phyloP scores from a whole-genome alignment of 2,888 invertebrate species.

The Alcis repandata region DNA sequence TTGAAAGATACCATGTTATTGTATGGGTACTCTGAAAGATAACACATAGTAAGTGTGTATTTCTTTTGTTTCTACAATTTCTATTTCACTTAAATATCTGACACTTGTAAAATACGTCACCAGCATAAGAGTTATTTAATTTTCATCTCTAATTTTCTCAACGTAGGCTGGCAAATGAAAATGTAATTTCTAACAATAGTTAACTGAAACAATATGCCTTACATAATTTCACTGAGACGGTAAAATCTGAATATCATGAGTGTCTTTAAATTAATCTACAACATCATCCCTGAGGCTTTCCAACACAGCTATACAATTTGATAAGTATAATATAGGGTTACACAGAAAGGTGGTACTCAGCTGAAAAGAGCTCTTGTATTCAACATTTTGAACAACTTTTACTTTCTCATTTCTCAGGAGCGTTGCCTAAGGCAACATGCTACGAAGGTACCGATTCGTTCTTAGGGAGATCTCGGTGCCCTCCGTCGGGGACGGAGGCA shows the following conservation, averaged over 20 bases:
- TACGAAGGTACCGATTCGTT: no score
- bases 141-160: not conserved
- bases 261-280: constrained; percentile 10
- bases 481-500: no score
- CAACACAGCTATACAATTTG: not conserved
- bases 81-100: not conserved
- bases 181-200: not conserved
- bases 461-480: no score
- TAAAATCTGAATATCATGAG: constrained; percentile 4
- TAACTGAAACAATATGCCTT: not conserved
- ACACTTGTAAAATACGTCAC: not conserved
- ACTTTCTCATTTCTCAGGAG: no score
- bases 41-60: no score
- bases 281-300: not conserved
- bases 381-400: no score
- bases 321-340: not conserved
- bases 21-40: no score
- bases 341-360: no score
- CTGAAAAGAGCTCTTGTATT: no score
- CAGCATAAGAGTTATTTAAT: not conserved
- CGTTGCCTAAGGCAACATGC: no score
- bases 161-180: not conserved
- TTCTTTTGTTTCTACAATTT: not conserved
- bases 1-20: no score
- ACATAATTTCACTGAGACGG: not conserved